Evolutionary conservation across 2,888 invertebrate genomes (phyloP), one percentile per base, ranked within the genome.

Genomic region (Oscheius sp.): DNA sequence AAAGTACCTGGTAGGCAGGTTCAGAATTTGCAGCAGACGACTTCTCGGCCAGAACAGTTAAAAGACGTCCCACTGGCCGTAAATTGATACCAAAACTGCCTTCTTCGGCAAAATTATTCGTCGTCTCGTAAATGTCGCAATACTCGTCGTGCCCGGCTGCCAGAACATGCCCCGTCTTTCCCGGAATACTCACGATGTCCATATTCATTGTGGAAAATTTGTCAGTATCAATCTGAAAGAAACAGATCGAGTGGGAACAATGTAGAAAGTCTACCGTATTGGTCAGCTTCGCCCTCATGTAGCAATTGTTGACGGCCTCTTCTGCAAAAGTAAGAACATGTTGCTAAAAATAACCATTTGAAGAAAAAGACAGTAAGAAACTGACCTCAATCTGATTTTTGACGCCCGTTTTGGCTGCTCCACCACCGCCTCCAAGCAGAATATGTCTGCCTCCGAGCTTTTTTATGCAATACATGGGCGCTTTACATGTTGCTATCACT

Each of bases 391-490:
- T 95, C 90, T 96, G 95, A 92, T 99, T 99, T 51, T 94, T 94
- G 73, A 99, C 95, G 72, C 99, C 99, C 60, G 97, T 97, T 90
- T 96, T 96, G 21, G 96, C 94, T 51, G 95, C 94, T 74, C 99
- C 98, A 77, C 98, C 99, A 72, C 98, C 98, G 72, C 98, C 99
- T 79, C 95, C 97, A 63, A 99, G 95, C 78, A 99, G 91, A 86
- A 98, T 94, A 91, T 88, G 88, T 29, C 88, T 77, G 21, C 76
- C 74, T 11, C 88, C 88, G 47, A 87, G 78, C 57, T 78, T 74
- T 59, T 85, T 85, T 35, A 88, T 60, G 51, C 79, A 81, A 73
- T 86, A 88, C 71, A 84, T 80, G 33, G 86, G 87, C 48, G 84
- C 77, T 5, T 78, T 75, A 57, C 79, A 76, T 21, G 75, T 71